These are phyloP conservation scores for Trochalopteron elliotii DNA, from an alignment of 2,113 vertebrate species.

Conservation along the genomic window DNA sequence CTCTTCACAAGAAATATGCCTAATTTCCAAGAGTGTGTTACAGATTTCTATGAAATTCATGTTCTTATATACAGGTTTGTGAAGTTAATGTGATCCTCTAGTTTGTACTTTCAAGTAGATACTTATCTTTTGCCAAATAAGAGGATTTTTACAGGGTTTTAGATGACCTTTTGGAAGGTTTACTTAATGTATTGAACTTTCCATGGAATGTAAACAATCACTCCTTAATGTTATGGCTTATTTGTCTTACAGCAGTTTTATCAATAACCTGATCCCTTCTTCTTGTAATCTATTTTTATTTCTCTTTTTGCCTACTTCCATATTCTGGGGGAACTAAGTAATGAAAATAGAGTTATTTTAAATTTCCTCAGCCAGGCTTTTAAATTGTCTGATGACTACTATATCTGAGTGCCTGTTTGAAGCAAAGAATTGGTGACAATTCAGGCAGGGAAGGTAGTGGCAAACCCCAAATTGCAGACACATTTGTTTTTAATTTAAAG, in stretches of 20 bases:
- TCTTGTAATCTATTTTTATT: not conserved
- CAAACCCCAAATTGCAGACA: not conserved
- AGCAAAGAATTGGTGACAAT: not conserved
- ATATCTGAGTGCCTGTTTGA: not conserved
- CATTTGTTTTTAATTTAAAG: not conserved
- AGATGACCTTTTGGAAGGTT: not conserved
- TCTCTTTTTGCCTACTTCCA: not conserved
- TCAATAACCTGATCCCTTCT: not conserved
- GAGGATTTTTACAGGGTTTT: not conserved
- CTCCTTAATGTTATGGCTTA: not conserved
- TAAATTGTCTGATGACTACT: not conserved
- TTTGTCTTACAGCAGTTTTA: not conserved
- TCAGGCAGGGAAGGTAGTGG: not conserved
- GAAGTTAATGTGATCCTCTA: not conserved
- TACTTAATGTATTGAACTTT: not conserved
- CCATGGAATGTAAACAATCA: not conserved
- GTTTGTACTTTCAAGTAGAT: not conserved
- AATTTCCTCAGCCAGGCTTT: not conserved
- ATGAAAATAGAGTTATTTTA: not conserved
- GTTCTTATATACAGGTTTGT: not conserved
- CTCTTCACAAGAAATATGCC: not conserved
- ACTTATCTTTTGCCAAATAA: not conserved
- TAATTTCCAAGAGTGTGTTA: not conserved
- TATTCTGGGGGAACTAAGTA: not conserved
- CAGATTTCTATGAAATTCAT: not conserved